phyloP scores from a whole-genome alignment of 35 echinoderm and acorn worm species.

The Antedon bifida region DNA sequence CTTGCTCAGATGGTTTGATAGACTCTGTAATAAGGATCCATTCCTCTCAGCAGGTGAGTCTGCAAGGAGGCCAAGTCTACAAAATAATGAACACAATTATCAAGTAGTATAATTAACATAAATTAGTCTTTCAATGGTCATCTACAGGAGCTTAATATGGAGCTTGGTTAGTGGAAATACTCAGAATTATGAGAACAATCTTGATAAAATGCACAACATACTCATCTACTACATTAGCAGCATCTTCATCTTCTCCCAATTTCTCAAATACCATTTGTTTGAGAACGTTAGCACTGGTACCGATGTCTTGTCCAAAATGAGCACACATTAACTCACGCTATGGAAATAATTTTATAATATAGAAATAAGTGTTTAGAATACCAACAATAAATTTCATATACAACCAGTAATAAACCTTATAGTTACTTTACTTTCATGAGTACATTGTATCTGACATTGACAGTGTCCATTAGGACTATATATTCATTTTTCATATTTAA shows the following conservation, averaged over 20 bases:
- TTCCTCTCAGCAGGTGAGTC: slow-evolving; percentile 38
- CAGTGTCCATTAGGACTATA: too few relatives aligned
- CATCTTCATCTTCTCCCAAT: slow-evolving; percentile 47
- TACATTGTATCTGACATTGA: too few relatives aligned
- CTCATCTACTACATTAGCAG: not conserved
- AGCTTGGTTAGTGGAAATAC: too few relatives aligned
- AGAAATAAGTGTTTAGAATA: too few relatives aligned
- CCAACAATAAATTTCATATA: too few relatives aligned
- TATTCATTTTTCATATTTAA: too few relatives aligned
- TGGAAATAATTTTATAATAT: too few relatives aligned
- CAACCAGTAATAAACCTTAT: not conserved
- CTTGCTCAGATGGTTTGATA: slow-evolving; percentile 40
- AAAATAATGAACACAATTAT: not conserved
- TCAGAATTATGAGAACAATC: too few relatives aligned
- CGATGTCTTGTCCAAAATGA: slow-evolving; percentile 30
- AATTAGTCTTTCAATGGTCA: too few relatives aligned
- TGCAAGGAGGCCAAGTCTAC: slow-evolving; percentile 47
- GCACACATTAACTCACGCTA: slow-evolving; percentile 69
- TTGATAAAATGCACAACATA: not conserved
- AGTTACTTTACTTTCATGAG: too few relatives aligned
- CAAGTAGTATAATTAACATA: too few relatives aligned
- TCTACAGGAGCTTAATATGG: too few relatives aligned
- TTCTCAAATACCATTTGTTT: slow-evolving; percentile 49
- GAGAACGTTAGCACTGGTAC: slow-evolving; percentile 24
- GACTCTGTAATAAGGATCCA: slow-evolving; percentile 32